Evolutionary conservation across 2,797 vertebrate species (phyloP).

Genomic region (Xiphophorus birchmanni): DNA sequence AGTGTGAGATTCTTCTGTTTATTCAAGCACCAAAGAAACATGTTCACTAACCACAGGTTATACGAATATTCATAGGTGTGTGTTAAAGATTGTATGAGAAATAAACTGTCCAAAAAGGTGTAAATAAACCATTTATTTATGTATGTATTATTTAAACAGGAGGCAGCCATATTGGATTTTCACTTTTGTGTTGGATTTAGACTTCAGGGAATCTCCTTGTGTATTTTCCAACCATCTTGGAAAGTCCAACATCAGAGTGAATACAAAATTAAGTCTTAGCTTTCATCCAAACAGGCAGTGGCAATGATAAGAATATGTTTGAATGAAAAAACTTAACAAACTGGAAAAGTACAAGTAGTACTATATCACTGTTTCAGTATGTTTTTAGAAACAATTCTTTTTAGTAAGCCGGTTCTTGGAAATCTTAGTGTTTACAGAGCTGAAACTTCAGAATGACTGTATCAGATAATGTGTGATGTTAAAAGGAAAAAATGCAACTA

Average conservation of each 20-base stretch:
- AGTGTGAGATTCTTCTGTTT: not conserved
- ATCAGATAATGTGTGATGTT: slow-evolving; percentile 11
- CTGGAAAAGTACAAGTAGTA: not conserved
- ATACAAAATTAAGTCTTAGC: not conserved
- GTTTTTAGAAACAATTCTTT: not conserved
- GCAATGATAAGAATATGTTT: not conserved
- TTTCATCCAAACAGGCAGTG: not conserved
- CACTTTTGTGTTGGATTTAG: not conserved
- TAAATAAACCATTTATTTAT: not conserved
- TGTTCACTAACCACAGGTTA: not conserved
- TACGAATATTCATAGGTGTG: not conserved
- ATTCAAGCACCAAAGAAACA: not conserved
- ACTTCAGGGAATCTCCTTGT: not conserved
- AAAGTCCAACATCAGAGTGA: not conserved
- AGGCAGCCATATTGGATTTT: not conserved
- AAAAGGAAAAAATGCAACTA: slow-evolving; percentile 25
- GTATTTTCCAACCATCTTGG: not conserved
- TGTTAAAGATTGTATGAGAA: not conserved
- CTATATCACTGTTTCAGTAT: not conserved
- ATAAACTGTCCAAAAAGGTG: not conserved
- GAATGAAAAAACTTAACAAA: not conserved
- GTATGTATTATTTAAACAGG: not conserved
- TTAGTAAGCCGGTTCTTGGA: not conserved
- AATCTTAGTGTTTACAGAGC: not conserved
- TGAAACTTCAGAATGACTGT: not conserved